phyloP scores from a whole-genome alignment of 2,888 invertebrate genomes.

The Apamea crenata region DNA sequence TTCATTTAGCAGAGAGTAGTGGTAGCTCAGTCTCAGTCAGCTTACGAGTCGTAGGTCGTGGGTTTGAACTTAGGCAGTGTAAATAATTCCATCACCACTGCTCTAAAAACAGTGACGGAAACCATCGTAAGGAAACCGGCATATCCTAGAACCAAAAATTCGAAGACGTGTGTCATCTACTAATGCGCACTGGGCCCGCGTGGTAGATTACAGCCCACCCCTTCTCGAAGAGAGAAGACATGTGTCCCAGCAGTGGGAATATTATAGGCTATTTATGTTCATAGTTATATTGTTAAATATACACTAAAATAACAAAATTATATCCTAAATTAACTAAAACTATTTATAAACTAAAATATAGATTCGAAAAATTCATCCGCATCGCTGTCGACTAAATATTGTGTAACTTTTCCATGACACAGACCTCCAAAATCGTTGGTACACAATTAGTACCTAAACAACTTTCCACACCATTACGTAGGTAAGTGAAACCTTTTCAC shows the following conservation, averaged over 20 bases:
- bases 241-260: not conserved
- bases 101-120: no score
- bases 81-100: no score
- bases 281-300: no score
- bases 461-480: conserved; percentile 24
- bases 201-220: not conserved
- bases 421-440: not conserved
- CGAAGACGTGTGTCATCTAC: not conserved
- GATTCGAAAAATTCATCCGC: no score
- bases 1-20: not conserved
- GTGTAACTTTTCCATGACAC: not conserved
- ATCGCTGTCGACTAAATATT: not conserved
- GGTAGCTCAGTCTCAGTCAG: not conserved
- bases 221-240: not conserved
- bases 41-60: not conserved
- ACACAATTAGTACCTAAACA: not conserved
- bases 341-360: no score
- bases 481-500: conserved; percentile 26
- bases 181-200: not conserved
- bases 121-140: not conserved
- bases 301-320: no score
- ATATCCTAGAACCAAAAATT: not conserved
- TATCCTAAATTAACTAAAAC: no score
- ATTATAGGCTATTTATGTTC: not conserved
- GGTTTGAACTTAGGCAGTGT: not conserved